Percentiles rank a stretch among this genome's conserved stretches.
These are phyloP conservation scores for Gymnogyps californianus DNA, from an alignment of 2,113 vertebrate species.

Conservation along the genomic window DNA sequence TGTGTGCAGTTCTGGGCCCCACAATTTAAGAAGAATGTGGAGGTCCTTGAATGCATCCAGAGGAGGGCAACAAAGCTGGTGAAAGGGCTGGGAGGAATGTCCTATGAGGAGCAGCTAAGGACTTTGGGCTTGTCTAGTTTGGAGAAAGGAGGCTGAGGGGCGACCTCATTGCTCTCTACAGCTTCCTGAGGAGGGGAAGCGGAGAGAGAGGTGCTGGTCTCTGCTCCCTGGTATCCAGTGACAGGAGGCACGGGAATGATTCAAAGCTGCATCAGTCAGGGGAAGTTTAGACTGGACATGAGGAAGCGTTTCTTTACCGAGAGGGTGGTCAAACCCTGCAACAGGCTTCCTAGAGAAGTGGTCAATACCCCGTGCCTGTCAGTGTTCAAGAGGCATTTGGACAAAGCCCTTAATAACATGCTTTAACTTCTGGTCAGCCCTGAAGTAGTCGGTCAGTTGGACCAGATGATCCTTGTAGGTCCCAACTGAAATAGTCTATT, in stretches of 20 bases:
- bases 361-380: background rate
- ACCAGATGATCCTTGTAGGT: background rate
- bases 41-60: no score
- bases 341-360: background rate
- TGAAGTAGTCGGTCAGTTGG: background rate
- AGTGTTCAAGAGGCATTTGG: background rate
- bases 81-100: no score
- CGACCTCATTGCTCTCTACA: background rate
- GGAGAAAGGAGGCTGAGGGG: background rate
- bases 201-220: background rate
- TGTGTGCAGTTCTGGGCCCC: no score
- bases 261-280: background rate
- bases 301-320: background rate
- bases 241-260: fast-evolving
- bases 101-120: no score
- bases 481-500: background rate
- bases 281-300: background rate
- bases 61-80: no score
- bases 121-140: background rate
- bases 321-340: background rate
- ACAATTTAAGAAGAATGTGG: no score
- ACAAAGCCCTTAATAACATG: background rate
- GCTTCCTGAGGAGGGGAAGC: background rate
- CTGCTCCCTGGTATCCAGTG: background rate
- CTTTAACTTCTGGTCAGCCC: background rate